Evolutionary conservation across 2,113 vertebrate genomes (phyloP).

Genomic region (Oxygymnocypris stewartii): DNA sequence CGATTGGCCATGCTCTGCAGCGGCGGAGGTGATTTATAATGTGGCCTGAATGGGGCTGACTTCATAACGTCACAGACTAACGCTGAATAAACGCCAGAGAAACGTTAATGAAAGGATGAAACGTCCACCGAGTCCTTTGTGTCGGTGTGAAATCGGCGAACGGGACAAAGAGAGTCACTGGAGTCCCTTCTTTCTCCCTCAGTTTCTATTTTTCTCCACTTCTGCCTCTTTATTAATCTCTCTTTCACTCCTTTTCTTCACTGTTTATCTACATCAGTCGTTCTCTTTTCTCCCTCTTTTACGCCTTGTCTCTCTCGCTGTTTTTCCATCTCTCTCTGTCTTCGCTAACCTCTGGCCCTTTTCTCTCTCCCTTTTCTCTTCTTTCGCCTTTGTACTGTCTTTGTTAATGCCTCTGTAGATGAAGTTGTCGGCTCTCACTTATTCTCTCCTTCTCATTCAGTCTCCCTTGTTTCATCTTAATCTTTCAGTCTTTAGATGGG

Average conservation of each 20-base stretch:
- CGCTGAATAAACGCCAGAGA: conserved; percentile 91
- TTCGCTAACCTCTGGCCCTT: conserved; percentile 46
- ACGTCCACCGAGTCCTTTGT: conserved; percentile 93
- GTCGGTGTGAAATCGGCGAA: conserved; percentile 89
- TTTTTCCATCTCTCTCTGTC: conserved; percentile 51
- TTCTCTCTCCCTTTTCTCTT: conserved; percentile 50
- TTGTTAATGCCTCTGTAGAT: conserved; percentile 51
- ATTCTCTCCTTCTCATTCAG: conserved; percentile 39
- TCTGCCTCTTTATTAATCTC: conserved; percentile 61
- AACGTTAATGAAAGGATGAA: conserved; percentile 96
- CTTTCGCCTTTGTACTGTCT: conserved; percentile 59
- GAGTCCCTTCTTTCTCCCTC: conserved; percentile 69
- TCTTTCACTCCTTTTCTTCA: conserved; percentile 57
- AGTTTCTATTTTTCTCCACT: conserved; percentile 61
- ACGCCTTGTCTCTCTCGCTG: conserved; percentile 39
- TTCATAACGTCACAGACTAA: conserved; percentile 78
- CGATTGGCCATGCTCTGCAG: conserved; percentile 97
- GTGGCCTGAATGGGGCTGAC: conserved; percentile 95
- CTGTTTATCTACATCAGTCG: conserved; percentile 60
- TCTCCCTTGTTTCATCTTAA: conserved; percentile 55
- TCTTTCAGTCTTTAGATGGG: conserved; percentile 55
- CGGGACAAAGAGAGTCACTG: conserved; percentile 69
- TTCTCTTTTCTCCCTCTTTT: conserved; percentile 52
- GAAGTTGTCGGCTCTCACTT: conserved; percentile 46
- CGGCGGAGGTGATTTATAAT: conserved; percentile 99